These are phyloP conservation scores for Coecobrya sp. DNA, from an alignment of 2,888 invertebrate genomes.

Conservation along the genomic window DNA sequence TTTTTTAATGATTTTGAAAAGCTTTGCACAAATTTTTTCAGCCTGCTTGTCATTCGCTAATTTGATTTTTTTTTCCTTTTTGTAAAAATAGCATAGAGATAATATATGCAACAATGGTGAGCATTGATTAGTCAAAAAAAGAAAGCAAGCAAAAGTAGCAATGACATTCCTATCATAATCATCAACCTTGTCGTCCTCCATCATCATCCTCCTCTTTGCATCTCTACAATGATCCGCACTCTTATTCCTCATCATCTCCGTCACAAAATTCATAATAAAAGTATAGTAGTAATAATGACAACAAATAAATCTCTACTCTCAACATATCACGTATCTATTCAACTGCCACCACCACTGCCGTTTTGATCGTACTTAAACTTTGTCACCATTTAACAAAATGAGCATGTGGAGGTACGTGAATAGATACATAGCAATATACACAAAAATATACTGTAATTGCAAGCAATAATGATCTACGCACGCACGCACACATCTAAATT, in stretches of 20 bases:
- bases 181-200: conserved; percentile 62
- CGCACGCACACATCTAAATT: conserved; percentile 61
- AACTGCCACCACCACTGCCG: neutral
- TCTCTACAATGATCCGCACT: neutral
- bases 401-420: neutral
- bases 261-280: neutral
- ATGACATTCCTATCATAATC: conserved; percentile 39
- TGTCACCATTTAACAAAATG: conserved; percentile 4
- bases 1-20: too few relatives aligned
- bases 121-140: conserved; percentile 27
- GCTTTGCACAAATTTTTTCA: too few relatives aligned
- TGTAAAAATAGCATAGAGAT: too few relatives aligned
- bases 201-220: conserved; percentile 39
- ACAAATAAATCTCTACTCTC: too few relatives aligned
- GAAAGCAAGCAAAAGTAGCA: conserved; percentile 60
- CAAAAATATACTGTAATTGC: conserved; percentile 16
- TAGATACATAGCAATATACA: too few relatives aligned
- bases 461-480: conserved; percentile 40
- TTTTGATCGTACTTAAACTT: neutral
- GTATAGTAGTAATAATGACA: neutral
- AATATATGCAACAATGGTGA: too few relatives aligned
- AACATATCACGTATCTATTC: neutral
- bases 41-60: too few relatives aligned
- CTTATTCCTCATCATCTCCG: neutral
- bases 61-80: too few relatives aligned